phyloP scores from a whole-genome alignment of 2,888 invertebrate genomes.

The Ernsta delagoae region DNA sequence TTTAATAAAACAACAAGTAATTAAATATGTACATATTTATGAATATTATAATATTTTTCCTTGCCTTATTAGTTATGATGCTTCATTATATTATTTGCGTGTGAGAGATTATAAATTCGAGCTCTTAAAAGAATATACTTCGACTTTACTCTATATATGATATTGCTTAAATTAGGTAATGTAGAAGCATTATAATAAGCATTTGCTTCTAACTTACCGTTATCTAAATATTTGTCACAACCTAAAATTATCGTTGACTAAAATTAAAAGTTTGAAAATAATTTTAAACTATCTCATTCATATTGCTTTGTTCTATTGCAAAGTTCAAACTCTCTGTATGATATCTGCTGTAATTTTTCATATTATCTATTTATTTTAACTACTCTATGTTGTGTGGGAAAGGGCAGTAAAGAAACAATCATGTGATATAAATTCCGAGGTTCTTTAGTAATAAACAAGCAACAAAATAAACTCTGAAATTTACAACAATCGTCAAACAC shows the following conservation, averaged over 20 bases:
- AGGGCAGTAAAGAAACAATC: slow-evolving; percentile 25
- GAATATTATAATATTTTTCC: too few species aligned
- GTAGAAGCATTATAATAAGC: too few species aligned
- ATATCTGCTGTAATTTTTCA: neutral
- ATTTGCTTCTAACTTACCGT: too few species aligned
- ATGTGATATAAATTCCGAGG: slow-evolving; percentile 32
- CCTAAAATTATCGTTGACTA: slow-evolving; percentile 16
- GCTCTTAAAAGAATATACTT: too few species aligned
- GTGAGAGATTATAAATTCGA: too few species aligned
- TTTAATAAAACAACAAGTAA: too few species aligned
- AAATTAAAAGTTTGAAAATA: neutral
- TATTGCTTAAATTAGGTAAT: too few species aligned
- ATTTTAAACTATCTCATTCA: neutral
- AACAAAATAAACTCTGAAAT: slow-evolving; percentile 59
- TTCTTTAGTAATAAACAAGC: slow-evolving; percentile 39
- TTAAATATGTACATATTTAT: too few species aligned
- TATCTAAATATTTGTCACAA: slow-evolving; percentile 11
- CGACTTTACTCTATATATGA: too few species aligned
- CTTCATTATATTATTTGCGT: too few species aligned
- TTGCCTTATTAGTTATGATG: too few species aligned
- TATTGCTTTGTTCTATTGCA: neutral
- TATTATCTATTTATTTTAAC: neutral
- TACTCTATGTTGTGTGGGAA: neutral
- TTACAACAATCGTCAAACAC: slow-evolving; percentile 51
- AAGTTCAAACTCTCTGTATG: neutral